Percentiles rank a stretch among this genome's conserved stretches.
Evolutionary conservation across 2,113 vertebrate genomes (phyloP).

Genomic region (Motacilla alba): DNA sequence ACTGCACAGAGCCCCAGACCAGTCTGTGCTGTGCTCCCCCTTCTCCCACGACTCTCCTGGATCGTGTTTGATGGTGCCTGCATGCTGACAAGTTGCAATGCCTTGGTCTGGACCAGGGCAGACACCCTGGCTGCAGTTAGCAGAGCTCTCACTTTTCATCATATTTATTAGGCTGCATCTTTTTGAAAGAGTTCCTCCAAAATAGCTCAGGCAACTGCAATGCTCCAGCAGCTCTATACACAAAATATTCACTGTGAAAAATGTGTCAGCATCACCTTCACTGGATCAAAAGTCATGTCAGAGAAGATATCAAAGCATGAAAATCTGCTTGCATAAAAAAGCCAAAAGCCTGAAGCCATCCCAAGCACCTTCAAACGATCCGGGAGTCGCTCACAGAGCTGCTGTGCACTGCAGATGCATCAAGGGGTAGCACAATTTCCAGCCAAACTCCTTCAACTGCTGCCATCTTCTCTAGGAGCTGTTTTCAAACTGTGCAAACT

Average conservation of each 20-base stretch:
- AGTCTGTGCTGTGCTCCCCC: neutral
- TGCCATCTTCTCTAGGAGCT: neutral
- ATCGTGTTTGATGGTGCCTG: neutral
- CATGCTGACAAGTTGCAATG: neutral
- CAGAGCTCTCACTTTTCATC: neutral
- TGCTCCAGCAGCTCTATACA: neutral
- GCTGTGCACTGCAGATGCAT: neutral
- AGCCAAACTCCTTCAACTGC: constrained; percentile 2
- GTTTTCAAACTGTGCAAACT: constrained; percentile 20
- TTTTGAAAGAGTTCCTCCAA: neutral
- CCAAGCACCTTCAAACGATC: constrained; percentile 25
- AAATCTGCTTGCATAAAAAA: constrained; percentile 53
- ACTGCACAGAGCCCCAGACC: neutral
- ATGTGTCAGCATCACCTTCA: constrained; percentile 15
- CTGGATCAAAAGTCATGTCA: constrained; percentile 57
- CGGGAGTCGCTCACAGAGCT: neutral
- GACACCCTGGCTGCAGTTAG: neutral
- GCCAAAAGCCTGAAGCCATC: constrained; percentile 50
- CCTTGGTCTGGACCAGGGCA: neutral
- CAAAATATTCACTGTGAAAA: constrained; percentile 54
- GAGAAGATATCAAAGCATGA: constrained; percentile 42
- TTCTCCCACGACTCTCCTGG: neutral
- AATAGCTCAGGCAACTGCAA: neutral
- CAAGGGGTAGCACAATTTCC: neutral
- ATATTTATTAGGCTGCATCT: neutral